A percentile compares a stretch with the other conserved stretches of the same genome.
Evolutionary conservation across 23 tunicate genomes (phyloP).

Genomic region (Styela plicata): DNA sequence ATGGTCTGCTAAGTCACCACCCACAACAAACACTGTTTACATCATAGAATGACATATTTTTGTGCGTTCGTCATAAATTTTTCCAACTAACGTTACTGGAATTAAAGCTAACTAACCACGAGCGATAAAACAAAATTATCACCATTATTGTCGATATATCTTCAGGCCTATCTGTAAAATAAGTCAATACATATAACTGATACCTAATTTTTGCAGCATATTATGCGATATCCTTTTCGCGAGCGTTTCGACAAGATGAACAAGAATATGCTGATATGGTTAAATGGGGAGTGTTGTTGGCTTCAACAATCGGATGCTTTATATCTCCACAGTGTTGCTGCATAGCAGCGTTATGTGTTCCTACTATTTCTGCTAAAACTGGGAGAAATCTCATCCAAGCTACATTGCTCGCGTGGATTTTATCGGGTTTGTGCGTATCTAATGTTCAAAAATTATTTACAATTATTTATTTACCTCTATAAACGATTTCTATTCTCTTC

Average conservation of each 20-base stretch:
- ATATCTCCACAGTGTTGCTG: slow-evolving; percentile 73
- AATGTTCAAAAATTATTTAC: too few relatives aligned
- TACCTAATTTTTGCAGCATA: slow-evolving; percentile 30
- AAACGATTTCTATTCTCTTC: too few relatives aligned
- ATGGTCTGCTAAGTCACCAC: too few relatives aligned
- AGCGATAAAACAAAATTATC: background rate
- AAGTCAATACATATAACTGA: background rate
- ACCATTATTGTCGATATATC: background rate
- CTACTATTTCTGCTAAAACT: slow-evolving; percentile 72
- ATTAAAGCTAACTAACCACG: too few relatives aligned
- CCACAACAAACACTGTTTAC: too few relatives aligned
- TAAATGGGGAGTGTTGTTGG: slow-evolving; percentile 20
- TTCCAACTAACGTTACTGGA: too few relatives aligned
- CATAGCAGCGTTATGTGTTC: slow-evolving; percentile 64
- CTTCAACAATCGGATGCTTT: slow-evolving; percentile 48
- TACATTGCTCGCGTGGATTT: slow-evolving; percentile 54
- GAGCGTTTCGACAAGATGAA: slow-evolving; percentile 56
- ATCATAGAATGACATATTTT: too few relatives aligned
- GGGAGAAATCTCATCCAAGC: slow-evolving; percentile 63
- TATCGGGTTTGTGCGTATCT: slow-evolving; percentile 85
- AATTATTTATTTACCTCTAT: too few relatives aligned
- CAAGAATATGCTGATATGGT: slow-evolving; percentile 17
- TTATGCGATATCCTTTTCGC: slow-evolving; percentile 46
- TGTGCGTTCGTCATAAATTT: too few relatives aligned
- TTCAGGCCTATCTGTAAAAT: background rate